Evolutionary conservation across 2,113 vertebrate species (phyloP).

Genomic region (Xiphophorus couchianus): DNA sequence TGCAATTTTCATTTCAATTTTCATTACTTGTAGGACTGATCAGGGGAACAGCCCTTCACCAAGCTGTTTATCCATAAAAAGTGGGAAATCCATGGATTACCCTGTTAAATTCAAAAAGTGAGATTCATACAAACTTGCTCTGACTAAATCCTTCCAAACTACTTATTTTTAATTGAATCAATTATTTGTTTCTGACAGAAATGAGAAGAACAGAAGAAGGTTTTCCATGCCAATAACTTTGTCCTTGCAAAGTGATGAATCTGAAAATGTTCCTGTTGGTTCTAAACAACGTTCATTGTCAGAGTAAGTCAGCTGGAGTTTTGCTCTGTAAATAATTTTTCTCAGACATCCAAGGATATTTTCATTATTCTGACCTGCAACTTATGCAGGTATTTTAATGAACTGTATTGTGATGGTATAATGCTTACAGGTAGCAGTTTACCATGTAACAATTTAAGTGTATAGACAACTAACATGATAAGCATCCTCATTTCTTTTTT

Average conservation of each 20-base stretch:
- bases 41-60: too few relatives aligned
- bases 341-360: too few relatives aligned
- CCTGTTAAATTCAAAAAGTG: neutral
- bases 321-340: too few relatives aligned
- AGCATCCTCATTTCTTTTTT: too few relatives aligned
- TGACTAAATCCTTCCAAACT: neutral
- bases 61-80: constrained; percentile 5
- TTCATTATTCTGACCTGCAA: too few relatives aligned
- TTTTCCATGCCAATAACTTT: neutral
- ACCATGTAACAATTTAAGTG: too few relatives aligned
- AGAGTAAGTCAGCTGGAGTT: neutral
- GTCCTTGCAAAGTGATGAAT: neutral
- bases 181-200: neutral
- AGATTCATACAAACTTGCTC: neutral
- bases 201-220: neutral
- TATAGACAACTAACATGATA: too few relatives aligned
- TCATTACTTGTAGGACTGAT: too few relatives aligned
- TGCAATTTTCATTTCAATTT: too few relatives aligned
- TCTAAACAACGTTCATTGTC: neutral
- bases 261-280: neutral
- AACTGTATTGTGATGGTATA: neutral
- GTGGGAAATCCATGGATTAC: neutral
- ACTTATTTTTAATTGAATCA: too few relatives aligned
- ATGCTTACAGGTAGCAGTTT: neutral
- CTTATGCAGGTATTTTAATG: neutral